These are phyloP conservation scores for Gnatocerus cornutus DNA, from an alignment of 2,888 invertebrate species.

Conservation along the genomic window DNA sequence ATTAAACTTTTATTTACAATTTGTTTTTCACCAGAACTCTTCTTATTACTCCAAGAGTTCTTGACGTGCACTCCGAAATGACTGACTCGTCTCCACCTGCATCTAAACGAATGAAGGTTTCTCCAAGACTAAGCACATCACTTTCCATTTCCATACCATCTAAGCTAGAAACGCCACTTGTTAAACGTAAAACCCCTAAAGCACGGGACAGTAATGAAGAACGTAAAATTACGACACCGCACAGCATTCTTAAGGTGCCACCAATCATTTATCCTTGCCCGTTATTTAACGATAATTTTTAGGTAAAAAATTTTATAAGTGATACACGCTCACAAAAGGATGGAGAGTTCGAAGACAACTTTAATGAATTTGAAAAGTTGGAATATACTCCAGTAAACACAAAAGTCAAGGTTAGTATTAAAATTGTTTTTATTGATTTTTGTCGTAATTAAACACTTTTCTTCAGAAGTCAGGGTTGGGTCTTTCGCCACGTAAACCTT, in stretches of 20 bases:
- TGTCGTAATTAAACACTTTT: no score
- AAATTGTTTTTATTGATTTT: not conserved
- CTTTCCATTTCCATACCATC: constrained; percentile 54
- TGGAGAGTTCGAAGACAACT: constrained; percentile 30
- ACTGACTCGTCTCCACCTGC: constrained; percentile 50
- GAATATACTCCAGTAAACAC: constrained; percentile 42
- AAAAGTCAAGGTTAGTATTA: constrained; percentile 17
- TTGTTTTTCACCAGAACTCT: constrained; percentile 8
- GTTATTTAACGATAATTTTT: not conserved
- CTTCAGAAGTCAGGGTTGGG: constrained; percentile 45
- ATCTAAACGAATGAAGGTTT: constrained; percentile 58
- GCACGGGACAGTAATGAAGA: constrained; percentile 46
- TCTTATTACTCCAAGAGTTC: constrained; percentile 56
- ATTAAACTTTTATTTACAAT: not conserved
- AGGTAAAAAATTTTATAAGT: constrained; percentile 22
- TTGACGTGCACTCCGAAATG: constrained; percentile 44
- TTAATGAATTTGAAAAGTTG: constrained; percentile 26
- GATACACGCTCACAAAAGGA: not conserved
- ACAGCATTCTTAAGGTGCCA: constrained; percentile 78
- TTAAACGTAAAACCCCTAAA: constrained; percentile 67
- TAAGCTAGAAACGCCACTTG: constrained; percentile 75
- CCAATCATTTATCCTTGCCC: not conserved
- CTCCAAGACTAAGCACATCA: constrained; percentile 52
- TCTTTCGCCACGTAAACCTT: constrained; percentile 59
- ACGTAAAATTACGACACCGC: constrained; percentile 73